phyloP scores from a whole-genome alignment of 35 echinoderm and acorn worm species.

The Apostichopus parvimensis region DNA sequence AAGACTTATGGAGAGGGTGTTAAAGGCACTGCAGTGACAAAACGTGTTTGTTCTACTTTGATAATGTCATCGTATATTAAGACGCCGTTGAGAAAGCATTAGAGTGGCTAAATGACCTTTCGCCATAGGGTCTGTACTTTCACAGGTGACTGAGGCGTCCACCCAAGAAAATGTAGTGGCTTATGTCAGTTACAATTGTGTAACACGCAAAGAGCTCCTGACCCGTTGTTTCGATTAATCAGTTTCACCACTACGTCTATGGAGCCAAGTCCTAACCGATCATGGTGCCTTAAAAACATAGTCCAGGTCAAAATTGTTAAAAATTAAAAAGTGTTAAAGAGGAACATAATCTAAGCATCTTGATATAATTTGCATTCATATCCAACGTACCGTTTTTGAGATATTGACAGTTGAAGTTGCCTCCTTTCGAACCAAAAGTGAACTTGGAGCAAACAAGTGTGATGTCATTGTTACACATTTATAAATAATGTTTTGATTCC shows the following conservation, averaged over 20 bases:
- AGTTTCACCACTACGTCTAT: constrained; percentile 71
- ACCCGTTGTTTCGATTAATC: constrained; percentile 55
- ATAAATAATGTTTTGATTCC: no score
- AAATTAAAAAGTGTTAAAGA: no score
- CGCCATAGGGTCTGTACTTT: constrained; percentile 66
- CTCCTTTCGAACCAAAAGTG: no score
- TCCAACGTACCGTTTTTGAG: no score
- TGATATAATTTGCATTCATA: no score
- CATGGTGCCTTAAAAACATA: constrained; percentile 38
- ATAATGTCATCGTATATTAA: constrained; percentile 66
- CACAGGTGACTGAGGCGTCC: constrained; percentile 16
- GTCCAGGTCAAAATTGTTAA: no score
- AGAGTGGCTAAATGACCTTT: constrained; percentile 3
- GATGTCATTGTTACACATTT: no score
- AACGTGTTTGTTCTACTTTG: constrained; percentile 44
- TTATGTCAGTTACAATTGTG: constrained; percentile 62
- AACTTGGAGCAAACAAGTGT: no score
- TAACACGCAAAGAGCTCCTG: constrained; percentile 65
- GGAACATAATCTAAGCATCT: no score
- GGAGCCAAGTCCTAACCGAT: constrained; percentile 59
- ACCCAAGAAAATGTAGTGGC: constrained; percentile 41
- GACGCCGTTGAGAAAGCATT: constrained; percentile 19
- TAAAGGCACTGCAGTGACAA: not conserved
- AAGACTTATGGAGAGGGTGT: not conserved
- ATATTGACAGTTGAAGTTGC: no score